phyloP scores from a whole-genome alignment of 2,113 vertebrate species.

The Stomatorhinus ivindoensis region DNA sequence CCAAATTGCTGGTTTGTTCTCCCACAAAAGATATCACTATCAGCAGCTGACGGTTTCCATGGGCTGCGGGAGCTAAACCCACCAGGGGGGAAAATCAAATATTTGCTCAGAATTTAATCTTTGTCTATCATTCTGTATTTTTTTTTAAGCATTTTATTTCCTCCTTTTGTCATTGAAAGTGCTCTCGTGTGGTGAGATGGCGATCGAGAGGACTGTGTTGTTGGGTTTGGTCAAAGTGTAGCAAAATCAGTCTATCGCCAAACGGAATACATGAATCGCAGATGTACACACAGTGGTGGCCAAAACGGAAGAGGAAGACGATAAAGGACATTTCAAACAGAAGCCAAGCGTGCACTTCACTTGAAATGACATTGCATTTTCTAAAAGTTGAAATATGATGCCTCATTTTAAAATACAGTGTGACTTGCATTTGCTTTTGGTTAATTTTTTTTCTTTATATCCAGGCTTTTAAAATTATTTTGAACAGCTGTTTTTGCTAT shows the following conservation, averaged over 20 bases:
- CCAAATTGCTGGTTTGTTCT: not conserved
- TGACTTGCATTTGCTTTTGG: not conserved
- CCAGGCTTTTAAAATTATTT: not conserved
- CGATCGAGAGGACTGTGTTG: not conserved
- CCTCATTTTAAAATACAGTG: not conserved
- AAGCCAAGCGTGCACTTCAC: not conserved
- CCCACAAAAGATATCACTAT: not conserved
- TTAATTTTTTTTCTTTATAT: not conserved
- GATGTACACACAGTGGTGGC: not conserved
- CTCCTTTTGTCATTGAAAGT: not conserved
- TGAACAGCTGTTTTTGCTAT: not conserved
- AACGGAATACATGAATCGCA: not conserved
- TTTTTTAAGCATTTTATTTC: not conserved
- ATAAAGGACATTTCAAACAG: not conserved
- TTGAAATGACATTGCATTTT: not conserved
- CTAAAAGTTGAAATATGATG: not conserved
- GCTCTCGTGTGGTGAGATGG: not conserved
- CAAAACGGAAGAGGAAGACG: not conserved
- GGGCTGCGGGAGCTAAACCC: not conserved
- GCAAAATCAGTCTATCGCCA: not conserved
- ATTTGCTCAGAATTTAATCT: conserved; percentile 9
- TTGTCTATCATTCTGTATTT: not conserved
- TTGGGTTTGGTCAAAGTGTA: not conserved
- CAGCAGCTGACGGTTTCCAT: not conserved
- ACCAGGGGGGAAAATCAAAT: not conserved